Evolutionary conservation across 2,888 invertebrate genomes (phyloP).

Genomic region (Cephus nigrinus): DNA sequence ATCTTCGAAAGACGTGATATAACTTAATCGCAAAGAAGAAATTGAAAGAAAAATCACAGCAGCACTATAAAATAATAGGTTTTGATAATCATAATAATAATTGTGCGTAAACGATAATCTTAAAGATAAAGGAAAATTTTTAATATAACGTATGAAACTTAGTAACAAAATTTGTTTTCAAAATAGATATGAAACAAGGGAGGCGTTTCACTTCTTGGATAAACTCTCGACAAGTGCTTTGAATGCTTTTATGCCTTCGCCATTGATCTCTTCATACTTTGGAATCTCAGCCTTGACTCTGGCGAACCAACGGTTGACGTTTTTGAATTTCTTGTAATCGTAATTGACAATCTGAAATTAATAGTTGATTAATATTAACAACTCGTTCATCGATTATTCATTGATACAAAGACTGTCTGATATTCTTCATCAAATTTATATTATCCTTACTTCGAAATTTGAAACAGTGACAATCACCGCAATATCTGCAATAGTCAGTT

Average conservation of each 20-base stretch:
- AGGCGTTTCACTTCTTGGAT: constrained; percentile 37
- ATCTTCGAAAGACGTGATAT: background rate
- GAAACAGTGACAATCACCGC: constrained; percentile 76
- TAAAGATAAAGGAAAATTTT: background rate
- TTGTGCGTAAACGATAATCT: background rate
- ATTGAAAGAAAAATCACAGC: background rate
- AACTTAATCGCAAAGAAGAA: background rate
- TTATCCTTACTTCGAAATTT: constrained; percentile 72
- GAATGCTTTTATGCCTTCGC: constrained; percentile 47
- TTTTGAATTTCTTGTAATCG: constrained; percentile 77
- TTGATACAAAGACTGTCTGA: background rate
- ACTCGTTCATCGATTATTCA: background rate
- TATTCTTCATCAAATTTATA: background rate
- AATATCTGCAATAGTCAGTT: constrained; percentile 83
- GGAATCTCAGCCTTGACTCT: constrained; percentile 71
- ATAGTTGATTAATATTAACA: background rate
- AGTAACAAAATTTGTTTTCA: background rate
- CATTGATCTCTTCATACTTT: constrained; percentile 69
- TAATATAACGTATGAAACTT: background rate
- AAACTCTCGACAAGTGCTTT: constrained; percentile 43
- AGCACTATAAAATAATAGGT: background rate
- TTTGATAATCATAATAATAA: background rate
- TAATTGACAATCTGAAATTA: constrained; percentile 66
- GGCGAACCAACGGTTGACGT: constrained; percentile 74
- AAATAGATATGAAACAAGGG: background rate